Base-by-base conservation (phyloP, 2,888 invertebrate genomes). In the Coenonympha arcania region DNA sequence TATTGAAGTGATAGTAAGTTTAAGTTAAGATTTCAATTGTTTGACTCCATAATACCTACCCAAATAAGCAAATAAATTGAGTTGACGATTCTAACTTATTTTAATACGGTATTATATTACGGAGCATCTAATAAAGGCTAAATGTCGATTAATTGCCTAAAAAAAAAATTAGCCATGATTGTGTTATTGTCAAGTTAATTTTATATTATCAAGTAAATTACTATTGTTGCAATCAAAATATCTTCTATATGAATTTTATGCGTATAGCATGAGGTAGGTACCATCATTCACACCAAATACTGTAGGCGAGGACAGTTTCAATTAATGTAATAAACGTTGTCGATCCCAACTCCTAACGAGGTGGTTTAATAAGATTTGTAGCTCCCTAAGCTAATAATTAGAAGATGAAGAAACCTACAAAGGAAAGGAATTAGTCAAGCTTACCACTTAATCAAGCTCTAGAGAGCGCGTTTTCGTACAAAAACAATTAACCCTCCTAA, bases 401-500 rank as follows among this genome's bases (percentile, higher is more conserved):
- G 49, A 46, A 39, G 40, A 34, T 51, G 36, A 53, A 52, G 53
- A 46, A 53, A 53, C 51, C 52, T 50, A 53, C 48, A 57, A 58
- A 57, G 54, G 47, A 28, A 44, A 24, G 45, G 52, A 48, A 73
- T 65, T 69, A 55, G 55, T 55, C 63, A 60, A 64, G 70, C 65
- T 77, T 71, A 67, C 71, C 64, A 60, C 68, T 71, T 78, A 77
- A 77, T 78, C 73, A 73, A 74, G 74, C 71, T 68, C 64, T 62
- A 53, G 69, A 64, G 64, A 67, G 73, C 69, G 68, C 68, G 61
- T 65, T 69, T 66, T 57, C 60, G 65, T 59, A 60, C 65, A 73
- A 76, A 76, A 78, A 76, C 74, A 76, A 79, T 79, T 80, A 75
- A 66, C 69, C 66, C 65, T 55, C 63, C 66, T 75, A 78, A 77